Percentiles rank a stretch among this genome's conserved stretches.
phyloP scores from a whole-genome alignment of 2,888 invertebrate genomes.

The Nesidiocoris tenuis region DNA sequence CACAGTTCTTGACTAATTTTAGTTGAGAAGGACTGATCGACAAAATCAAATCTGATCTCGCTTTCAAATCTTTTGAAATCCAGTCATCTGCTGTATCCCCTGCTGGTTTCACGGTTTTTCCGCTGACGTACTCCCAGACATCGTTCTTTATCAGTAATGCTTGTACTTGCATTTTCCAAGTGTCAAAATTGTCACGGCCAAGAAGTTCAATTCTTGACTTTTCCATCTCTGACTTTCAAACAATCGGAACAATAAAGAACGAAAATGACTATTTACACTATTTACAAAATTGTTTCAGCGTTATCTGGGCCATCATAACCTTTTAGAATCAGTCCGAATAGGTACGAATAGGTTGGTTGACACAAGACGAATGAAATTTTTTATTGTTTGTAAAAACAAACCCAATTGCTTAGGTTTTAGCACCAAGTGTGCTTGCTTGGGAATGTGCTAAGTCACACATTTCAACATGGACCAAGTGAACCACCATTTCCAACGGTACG shows the following conservation, averaged over 20 bases:
- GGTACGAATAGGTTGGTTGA: too few species aligned
- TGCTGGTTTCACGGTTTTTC: constrained; percentile 12
- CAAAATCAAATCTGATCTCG: constrained; percentile 47
- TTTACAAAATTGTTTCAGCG: too few species aligned
- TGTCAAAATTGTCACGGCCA: not conserved
- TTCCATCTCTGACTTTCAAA: not conserved
- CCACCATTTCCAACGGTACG: too few species aligned
- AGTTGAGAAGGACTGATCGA: constrained; percentile 48
- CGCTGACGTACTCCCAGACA: constrained; percentile 49
- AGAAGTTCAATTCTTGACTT: not conserved
- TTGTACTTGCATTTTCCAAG: not conserved
- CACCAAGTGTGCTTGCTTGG: too few species aligned
- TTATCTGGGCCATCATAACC: too few species aligned
- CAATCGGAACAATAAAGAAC: not conserved
- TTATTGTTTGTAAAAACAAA: too few species aligned
- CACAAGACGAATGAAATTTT: too few species aligned
- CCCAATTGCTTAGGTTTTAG: too few species aligned
- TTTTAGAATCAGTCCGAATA: too few species aligned
- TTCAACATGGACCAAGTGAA: too few species aligned
- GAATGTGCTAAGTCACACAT: too few species aligned
- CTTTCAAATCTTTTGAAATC: constrained; percentile 48
- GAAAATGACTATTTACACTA: not conserved
- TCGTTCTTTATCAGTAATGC: constrained; percentile 47
- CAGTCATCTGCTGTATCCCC: constrained; percentile 41
- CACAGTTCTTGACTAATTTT: constrained; percentile 50